Evolutionary conservation across 2,113 vertebrate species (phyloP).

Genomic region (Tetrao urogallus): DNA sequence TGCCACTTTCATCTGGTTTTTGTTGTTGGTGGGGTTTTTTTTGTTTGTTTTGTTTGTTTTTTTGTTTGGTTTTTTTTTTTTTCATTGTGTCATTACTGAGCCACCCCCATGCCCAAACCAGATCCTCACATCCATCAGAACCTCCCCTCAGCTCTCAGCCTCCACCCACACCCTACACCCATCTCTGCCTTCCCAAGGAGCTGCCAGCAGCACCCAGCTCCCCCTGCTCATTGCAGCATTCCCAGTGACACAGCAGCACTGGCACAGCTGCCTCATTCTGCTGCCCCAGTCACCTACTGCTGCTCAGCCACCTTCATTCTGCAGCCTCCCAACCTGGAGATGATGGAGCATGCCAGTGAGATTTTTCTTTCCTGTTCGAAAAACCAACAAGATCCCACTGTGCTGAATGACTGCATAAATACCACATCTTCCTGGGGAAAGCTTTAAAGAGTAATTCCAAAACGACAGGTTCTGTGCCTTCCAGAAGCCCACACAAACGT

Average conservation of each 20-base stretch:
- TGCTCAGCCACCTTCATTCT: neutral
- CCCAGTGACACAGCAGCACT: rapidly evolving
- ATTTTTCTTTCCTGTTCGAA: neutral
- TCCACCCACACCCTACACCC: neutral
- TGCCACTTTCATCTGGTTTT: neutral
- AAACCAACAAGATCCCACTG: neutral
- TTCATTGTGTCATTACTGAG: rapidly evolving
- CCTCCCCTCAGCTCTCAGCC: rapidly evolving
- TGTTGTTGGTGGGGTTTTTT: too few relatives aligned
- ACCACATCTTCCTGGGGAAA: neutral
- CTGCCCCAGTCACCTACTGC: neutral
- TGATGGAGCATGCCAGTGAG: neutral
- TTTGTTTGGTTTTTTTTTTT: neutral
- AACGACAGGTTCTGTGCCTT: neutral
- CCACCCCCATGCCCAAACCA: rapidly evolving
- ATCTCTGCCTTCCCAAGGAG: too few relatives aligned
- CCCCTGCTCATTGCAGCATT: rapidly evolving
- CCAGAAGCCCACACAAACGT: neutral
- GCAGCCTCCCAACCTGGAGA: rapidly evolving
- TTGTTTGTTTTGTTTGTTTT: too few relatives aligned
- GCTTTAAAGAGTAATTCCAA: neutral
- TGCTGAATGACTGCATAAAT: neutral
- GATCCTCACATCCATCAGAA: neutral
- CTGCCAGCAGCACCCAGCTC: rapidly evolving
- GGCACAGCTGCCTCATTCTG: neutral